Evolutionary conservation across 2,888 invertebrate species (phyloP).

Genomic region (Caenorhabditis sp.): DNA sequence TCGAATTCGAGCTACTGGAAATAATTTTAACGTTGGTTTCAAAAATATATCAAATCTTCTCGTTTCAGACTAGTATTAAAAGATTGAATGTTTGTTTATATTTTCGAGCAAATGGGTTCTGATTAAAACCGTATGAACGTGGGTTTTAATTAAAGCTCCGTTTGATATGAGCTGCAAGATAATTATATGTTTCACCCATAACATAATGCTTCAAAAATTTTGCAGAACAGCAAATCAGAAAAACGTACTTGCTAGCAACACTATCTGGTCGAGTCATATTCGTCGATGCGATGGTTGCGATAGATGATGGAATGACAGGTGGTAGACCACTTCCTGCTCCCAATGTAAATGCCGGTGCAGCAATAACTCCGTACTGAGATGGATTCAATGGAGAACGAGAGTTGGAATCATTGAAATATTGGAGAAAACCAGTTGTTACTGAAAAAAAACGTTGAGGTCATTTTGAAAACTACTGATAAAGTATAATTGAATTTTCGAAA

Average conservation of each 20-base stretch:
- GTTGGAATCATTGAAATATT: constrained; percentile 51
- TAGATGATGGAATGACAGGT: constrained; percentile 1
- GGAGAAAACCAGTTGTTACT: constrained; percentile 49
- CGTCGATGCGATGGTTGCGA: no score
- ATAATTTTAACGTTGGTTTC: neutral
- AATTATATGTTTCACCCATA: no score
- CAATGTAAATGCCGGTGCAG: constrained; percentile 9
- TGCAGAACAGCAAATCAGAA: neutral
- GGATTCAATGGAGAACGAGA: constrained; percentile 41
- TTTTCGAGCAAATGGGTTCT: no score
- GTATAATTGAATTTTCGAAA: neutral
- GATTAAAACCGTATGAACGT: no score
- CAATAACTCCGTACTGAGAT: neutral
- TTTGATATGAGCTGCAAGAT: no score
- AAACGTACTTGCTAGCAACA: constrained; percentile 44
- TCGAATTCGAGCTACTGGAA: constrained; percentile 44
- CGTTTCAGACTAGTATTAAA: no score
- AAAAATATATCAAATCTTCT: no score
- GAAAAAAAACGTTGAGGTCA: constrained; percentile 5
- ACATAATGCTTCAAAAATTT: no score
- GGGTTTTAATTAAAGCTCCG: no score
- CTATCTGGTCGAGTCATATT: constrained; percentile 27
- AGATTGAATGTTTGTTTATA: no score
- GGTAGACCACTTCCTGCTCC: constrained; percentile 17
- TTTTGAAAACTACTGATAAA: neutral